phyloP scores from a whole-genome alignment of 2,888 invertebrate genomes.

The Lasioglossum malachurum region DNA sequence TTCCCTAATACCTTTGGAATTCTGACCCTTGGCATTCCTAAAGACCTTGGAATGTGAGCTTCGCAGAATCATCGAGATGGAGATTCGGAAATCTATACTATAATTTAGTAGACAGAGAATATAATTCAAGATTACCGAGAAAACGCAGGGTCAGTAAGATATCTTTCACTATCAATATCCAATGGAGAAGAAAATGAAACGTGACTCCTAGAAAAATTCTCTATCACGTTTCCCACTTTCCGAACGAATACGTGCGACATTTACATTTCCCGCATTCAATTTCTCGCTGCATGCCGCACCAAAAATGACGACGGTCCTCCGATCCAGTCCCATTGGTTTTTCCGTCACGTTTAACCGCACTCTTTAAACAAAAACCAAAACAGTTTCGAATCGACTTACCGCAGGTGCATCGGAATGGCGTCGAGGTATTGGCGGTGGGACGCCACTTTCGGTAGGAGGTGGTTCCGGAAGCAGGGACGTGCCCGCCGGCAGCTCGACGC shows the following conservation, averaged over 20 bases:
- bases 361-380: background rate
- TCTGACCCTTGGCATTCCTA: background rate
- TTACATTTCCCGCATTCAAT: background rate
- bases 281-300: background rate
- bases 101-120: background rate
- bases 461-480: constrained; percentile 78
- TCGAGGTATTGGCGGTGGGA: constrained; percentile 80
- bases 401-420: constrained; percentile 82
- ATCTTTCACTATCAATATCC: background rate
- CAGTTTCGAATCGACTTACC: constrained; percentile 69
- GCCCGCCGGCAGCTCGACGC: constrained; percentile 79
- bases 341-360: background rate
- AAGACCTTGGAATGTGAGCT: background rate
- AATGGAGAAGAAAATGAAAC: background rate
- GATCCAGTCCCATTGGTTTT: background rate
- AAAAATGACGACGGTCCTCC: background rate
- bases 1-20: background rate
- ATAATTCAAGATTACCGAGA: background rate
- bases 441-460: constrained; percentile 72
- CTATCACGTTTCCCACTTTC: background rate
- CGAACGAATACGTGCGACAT: background rate
- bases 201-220: background rate
- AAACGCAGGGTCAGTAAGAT: background rate
- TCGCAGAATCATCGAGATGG: background rate
- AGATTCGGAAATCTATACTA: background rate